These are phyloP conservation scores for Cinclus mexicanus DNA, from an alignment of 2,113 vertebrate genomes.

Conservation along the genomic window DNA sequence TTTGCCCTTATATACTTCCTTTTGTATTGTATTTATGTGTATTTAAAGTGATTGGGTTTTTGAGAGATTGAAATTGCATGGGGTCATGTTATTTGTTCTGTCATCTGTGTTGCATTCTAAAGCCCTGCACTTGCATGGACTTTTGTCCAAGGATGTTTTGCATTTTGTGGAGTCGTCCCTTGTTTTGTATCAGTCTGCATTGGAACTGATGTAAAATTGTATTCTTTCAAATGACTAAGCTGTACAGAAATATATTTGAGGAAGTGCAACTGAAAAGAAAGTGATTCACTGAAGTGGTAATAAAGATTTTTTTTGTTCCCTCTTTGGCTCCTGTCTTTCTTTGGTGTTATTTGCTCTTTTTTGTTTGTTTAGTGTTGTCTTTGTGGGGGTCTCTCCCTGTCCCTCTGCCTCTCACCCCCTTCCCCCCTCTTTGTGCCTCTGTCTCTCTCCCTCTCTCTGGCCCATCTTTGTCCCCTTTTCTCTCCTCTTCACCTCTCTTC, in stretches of 20 bases:
- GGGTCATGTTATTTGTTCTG: neutral
- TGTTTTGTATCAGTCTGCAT: neutral
- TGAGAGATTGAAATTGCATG: neutral
- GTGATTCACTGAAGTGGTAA: neutral
- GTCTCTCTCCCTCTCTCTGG: neutral
- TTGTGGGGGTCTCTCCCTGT: neutral
- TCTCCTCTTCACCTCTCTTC: neutral
- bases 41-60: neutral
- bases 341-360: neutral
- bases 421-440: neutral
- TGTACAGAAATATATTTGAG: neutral
- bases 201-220: neutral
- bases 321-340: neutral
- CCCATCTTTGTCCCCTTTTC: no score
- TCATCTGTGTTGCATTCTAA: no score
- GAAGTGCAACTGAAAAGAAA: neutral
- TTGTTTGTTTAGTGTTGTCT: neutral
- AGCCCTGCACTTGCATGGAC: neutral
- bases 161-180: neutral
- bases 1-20: neutral
- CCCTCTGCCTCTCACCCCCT: neutral
- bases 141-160: neutral
- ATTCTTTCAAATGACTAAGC: no score
- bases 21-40: neutral
- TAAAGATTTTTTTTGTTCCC: neutral